Percentiles rank a stretch among this genome's conserved stretches.
phyloP scores from a whole-genome alignment of 2,113 vertebrate species.

The Pteruthius melanotis region DNA sequence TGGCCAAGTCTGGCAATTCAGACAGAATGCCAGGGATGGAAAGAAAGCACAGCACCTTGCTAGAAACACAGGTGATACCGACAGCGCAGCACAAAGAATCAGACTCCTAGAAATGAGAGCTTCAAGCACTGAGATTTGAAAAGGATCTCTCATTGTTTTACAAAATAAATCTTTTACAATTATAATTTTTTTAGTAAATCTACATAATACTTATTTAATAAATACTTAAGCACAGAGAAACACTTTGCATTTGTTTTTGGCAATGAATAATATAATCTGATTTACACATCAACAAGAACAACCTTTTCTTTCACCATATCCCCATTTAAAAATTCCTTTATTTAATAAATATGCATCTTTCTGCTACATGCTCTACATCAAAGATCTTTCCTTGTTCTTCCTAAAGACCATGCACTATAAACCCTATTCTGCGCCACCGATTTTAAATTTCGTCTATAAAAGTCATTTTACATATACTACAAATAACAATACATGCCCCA shows the following conservation, averaged over 20 bases:
- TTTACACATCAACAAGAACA: not conserved
- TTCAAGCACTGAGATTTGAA: not conserved
- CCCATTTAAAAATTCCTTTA: slow-evolving; percentile 23
- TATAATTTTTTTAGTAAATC: not conserved
- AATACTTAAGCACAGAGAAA: not conserved
- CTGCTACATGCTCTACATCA: slow-evolving; percentile 3
- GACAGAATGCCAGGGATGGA: not conserved
- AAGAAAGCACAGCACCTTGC: not conserved
- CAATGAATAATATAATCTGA: not conserved
- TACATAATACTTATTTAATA: not conserved
- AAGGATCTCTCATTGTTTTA: not conserved
- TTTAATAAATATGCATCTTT: slow-evolving; percentile 58
- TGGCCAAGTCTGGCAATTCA: not conserved
- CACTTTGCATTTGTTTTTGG: not conserved
- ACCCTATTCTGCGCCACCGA: slow-evolving; percentile 54
- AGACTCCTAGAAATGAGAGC: not conserved
- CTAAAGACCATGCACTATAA: slow-evolving; percentile 59
- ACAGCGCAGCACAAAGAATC: not conserved
- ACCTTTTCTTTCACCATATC: not conserved
- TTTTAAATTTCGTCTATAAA: slow-evolving; percentile 65
- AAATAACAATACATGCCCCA: slow-evolving; percentile 56
- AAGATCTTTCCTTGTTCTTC: slow-evolving; percentile 18
- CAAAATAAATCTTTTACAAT: not conserved
- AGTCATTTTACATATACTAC: slow-evolving; percentile 60
- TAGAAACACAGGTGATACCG: not conserved